phyloP scores from a whole-genome alignment of 1,140 invertebrate genomes.

The Stratiolaelaps scimitus region DNA sequence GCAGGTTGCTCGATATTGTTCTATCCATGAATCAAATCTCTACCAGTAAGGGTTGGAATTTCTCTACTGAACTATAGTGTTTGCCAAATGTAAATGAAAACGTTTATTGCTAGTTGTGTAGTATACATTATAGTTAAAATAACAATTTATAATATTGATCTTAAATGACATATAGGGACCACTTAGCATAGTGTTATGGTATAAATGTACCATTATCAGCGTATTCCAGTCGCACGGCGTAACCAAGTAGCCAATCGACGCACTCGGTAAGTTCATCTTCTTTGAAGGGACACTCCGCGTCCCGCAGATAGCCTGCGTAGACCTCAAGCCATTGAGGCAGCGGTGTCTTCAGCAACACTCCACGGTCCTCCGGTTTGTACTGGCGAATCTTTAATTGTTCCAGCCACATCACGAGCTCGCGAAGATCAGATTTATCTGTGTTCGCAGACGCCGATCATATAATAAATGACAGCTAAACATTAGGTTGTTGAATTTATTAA shows the following conservation, averaged over 20 bases:
- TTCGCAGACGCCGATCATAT: too few relatives aligned
- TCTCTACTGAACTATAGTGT: too few relatives aligned
- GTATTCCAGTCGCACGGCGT: constrained; percentile 68
- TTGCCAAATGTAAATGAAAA: too few relatives aligned
- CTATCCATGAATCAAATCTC: too few relatives aligned
- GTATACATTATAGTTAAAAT: too few relatives aligned
- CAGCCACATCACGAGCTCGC: constrained; percentile 69
- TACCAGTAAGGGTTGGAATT: too few relatives aligned
- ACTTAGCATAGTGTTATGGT: constrained; percentile 36
- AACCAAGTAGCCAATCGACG: constrained; percentile 73
- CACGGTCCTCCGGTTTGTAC: constrained; percentile 69
- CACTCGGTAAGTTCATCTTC: constrained; percentile 49
- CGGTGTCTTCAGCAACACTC: constrained; percentile 52
- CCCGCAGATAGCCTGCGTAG: constrained; percentile 57
- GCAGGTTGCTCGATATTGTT: too few relatives aligned
- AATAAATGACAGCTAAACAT: too few relatives aligned
- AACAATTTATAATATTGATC: too few relatives aligned
- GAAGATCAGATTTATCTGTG: constrained; percentile 63
- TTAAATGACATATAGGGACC: too few relatives aligned
- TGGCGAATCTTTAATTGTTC: constrained; percentile 86
- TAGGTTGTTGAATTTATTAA: too few relatives aligned
- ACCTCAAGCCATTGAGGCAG: constrained; percentile 55
- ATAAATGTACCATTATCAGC: constrained; percentile 63
- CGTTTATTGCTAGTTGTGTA: too few relatives aligned
- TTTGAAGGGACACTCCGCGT: constrained; percentile 52